Conservation (phyloP, 2,113 vertebrate genomes). For the Salvelinus alpinus region DNA sequence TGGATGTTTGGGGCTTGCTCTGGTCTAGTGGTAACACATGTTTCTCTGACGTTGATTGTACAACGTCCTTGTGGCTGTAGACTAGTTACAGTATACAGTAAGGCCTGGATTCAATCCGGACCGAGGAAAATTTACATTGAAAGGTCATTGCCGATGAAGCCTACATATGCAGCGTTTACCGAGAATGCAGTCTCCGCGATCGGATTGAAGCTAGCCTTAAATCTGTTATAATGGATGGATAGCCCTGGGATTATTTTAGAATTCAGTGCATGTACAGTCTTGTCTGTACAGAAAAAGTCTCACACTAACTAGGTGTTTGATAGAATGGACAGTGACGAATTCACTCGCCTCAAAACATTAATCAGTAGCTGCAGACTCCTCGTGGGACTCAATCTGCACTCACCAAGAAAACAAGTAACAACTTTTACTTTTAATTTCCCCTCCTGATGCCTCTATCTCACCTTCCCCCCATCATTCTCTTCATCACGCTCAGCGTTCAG, state of each 20-base stretch:
- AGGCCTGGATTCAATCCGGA: no score
- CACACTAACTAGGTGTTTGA: no score
- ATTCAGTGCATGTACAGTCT: no score
- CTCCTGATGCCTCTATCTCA: conserved; percentile 16
- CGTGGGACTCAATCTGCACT: conserved; percentile 18
- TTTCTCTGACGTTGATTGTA: neutral
- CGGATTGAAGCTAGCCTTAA: no score
- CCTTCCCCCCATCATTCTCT: conserved; percentile 20
- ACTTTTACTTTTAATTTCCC: neutral
- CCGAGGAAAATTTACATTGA: no score
- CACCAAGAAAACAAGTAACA: conserved; percentile 48
- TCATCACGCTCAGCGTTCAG: conserved; percentile 28
- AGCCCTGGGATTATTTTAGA: no score
- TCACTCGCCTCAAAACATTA: conserved; percentile 6
- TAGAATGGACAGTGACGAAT: neutral
- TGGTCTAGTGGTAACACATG: neutral
- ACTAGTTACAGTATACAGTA: no score
- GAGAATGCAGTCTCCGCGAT: no score
- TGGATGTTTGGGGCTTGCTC: neutral
- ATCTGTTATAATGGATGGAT: no score
- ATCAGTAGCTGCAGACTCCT: conserved; percentile 2
- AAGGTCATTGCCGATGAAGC: no score
- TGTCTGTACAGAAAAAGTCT: no score
- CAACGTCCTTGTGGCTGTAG: neutral
- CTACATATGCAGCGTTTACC: no score